Base-by-base conservation (phyloP, 2,797 vertebrate species). In the Crenichthys baileyi region DNA sequence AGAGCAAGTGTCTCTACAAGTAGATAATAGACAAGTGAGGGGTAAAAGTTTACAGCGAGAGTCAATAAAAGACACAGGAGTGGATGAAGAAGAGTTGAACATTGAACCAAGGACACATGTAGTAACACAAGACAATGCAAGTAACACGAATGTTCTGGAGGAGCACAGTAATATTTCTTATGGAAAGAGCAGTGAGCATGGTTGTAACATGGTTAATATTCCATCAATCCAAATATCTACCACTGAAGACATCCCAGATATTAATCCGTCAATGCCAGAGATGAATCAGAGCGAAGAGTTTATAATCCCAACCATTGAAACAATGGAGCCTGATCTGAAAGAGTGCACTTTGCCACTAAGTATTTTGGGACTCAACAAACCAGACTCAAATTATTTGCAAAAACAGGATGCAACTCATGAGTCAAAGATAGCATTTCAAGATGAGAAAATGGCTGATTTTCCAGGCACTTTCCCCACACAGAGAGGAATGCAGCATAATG, bases 291-390 rank as follows among this genome's bases (percentile, higher is more conserved):
- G 81, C 53, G 85, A 93, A 73, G 72, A 88, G 67, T 85, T 88
- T 56, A 71, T 88, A 31, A 88, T 90, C 58, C 91, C 93, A 5
- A 89, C 87, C 83, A 90, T 85, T 80, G 90, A 94, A 85, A 78
- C 90, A 79, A 75, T 94, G 61, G 91, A 93, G 74, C 83, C 94
- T 29, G 92, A 95, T 72, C n/a, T 85, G 55, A 92, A 92, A 83
- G 89, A 93, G 29, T 77, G 67, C 77, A 84, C 63, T 71, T 77
- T 92, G 41, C 88, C 93, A 7, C 48, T 85, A 20, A 90, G 75
- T 74, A 78, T 82, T 79, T 86, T 92, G 63, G 67, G 84, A 72
- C 70, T 79, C 68, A 88, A 88, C 73, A 88, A 91, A 61, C 73
- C 61, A 41, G 79, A 90, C 61, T 73, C 85, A 58, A 68, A 24